These are phyloP conservation scores for Drosophila nannoptera DNA, from an alignment of 1,140 invertebrate genomes.

Conservation along the genomic window DNA sequence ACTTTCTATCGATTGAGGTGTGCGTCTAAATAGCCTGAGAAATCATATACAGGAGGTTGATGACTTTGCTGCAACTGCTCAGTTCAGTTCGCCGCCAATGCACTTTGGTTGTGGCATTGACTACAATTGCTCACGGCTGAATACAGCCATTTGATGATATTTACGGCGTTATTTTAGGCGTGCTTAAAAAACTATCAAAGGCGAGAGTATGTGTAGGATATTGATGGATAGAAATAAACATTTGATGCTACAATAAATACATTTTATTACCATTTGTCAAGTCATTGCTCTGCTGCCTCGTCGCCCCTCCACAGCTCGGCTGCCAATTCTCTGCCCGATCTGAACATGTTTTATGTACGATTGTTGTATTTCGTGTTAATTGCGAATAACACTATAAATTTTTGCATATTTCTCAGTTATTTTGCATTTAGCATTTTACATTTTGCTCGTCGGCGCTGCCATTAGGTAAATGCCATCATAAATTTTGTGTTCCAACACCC, in stretches of 20 bases:
- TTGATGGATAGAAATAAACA: neutral
- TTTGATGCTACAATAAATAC: neutral
- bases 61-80: neutral
- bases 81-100: neutral
- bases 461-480: constrained; percentile 72
- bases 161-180: constrained; percentile 2
- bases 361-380: constrained; percentile 61
- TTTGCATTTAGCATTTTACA: constrained; percentile 51
- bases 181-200: neutral
- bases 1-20: too few species aligned
- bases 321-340: neutral
- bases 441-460: constrained; percentile 16
- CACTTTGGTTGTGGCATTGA: neutral
- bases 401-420: constrained; percentile 47
- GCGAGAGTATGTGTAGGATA: neutral
- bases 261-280: neutral
- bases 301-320: neutral
- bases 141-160: neutral
- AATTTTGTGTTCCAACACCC: constrained; percentile 51
- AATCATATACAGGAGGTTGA: too few species aligned
- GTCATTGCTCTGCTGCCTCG: neutral
- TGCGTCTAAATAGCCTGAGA: too few species aligned
- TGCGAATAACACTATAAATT: constrained; percentile 70
- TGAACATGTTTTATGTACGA: constrained; percentile 9
- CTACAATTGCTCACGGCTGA: neutral